Conservation (phyloP, 2,888 invertebrate species). For the Schizaphis graminum region DNA sequence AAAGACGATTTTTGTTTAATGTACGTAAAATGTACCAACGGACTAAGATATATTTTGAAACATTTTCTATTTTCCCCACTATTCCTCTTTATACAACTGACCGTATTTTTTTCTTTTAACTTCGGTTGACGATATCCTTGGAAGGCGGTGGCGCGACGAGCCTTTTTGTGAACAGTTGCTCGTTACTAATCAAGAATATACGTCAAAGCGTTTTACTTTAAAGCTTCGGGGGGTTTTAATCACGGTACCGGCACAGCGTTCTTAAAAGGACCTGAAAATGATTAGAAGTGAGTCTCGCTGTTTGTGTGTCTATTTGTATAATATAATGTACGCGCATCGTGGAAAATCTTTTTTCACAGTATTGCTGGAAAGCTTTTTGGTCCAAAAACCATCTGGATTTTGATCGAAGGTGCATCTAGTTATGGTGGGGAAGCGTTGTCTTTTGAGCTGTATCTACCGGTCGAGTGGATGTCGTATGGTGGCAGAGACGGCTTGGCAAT, state of each 20-base stretch:
- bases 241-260: constrained; percentile 21
- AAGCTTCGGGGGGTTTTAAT: constrained; percentile 51
- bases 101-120: constrained; percentile 41
- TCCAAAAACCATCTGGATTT: neutral
- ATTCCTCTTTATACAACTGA: neutral
- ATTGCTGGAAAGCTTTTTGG: constrained; percentile 7
- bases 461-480: neutral
- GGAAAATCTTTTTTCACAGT: constrained; percentile 35
- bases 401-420: neutral
- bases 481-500: constrained; percentile 23
- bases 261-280: constrained; percentile 42
- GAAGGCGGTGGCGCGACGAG: neutral
- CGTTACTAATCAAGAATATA: constrained; percentile 55
- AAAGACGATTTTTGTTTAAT: constrained; percentile 21
- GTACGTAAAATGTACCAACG: neutral
- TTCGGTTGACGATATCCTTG: neutral
- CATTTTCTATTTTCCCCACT: neutral
- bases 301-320: neutral
- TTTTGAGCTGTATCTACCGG: constrained; percentile 50
- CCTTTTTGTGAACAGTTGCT: constrained; percentile 16
- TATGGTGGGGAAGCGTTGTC: neutral
- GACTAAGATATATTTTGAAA: constrained; percentile 20
- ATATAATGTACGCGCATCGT: neutral
- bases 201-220: constrained; percentile 44
- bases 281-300: constrained; percentile 29